A percentile compares a stretch with the other conserved stretches of the same genome.
phyloP scores from a whole-genome alignment of 2,888 invertebrate species.

The Nemurella pictetii region DNA sequence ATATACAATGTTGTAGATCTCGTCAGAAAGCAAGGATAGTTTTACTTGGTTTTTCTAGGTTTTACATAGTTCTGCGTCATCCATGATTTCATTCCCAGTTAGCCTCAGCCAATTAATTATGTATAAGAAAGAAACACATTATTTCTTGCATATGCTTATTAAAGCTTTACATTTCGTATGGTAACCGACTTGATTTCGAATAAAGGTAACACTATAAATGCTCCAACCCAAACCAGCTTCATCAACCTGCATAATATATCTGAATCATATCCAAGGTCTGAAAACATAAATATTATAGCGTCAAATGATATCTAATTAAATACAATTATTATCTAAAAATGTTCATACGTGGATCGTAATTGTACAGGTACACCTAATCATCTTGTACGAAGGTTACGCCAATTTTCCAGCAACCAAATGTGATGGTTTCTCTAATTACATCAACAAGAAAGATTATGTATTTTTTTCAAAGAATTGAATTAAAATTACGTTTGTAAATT shows the following conservation, averaged over 20 bases:
- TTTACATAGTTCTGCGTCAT: not conserved
- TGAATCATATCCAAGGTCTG: not conserved
- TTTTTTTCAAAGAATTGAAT: not conserved
- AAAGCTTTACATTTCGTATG: not conserved
- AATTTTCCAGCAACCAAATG: not conserved
- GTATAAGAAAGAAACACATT: not conserved
- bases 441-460: not conserved
- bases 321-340: not conserved
- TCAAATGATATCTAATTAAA: not conserved
- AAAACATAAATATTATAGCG: not conserved
- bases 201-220: not conserved
- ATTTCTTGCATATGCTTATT: not conserved
- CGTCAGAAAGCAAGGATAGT: no score
- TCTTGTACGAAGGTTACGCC: not conserved
- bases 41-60: not conserved
- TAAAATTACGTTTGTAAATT: not conserved
- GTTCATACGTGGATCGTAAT: not conserved
- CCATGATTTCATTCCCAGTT: not conserved
- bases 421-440: not conserved
- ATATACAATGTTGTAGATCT: no score
- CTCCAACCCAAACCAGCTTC: not conserved
- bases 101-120: not conserved
- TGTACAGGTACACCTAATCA: not conserved
- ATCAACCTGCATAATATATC: not conserved
- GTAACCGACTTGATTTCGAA: not conserved